Base-by-base conservation (phyloP, 1,140 invertebrate species). In the Drosophila melanica region DNA sequence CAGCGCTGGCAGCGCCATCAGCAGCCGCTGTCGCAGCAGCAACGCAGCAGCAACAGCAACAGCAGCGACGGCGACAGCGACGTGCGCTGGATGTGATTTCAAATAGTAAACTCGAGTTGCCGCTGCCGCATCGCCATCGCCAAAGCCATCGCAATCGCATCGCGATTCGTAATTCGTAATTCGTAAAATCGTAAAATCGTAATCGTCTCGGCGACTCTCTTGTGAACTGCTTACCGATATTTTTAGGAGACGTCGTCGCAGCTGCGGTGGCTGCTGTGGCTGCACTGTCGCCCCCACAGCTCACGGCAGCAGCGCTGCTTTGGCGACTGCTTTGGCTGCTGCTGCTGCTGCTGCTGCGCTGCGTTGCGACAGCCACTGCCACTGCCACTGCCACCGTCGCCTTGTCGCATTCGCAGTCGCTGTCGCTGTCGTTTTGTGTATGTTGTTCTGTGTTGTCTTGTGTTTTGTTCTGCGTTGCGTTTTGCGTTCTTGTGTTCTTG, bases 121-220 rank as follows among this genome's bases (percentile, higher is more conserved):
- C 82, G 82, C 82, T 72, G 79, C 82, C 81, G 82, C 82, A 86
- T 81, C 81, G 81, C 75, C 59, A 77, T 66, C 76, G 62, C 67
- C 58, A 80, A 57, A 75, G 77, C 57, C 70, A 70, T 75, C 72
- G 60, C 55, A 54, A 64, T 57, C 76, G 69, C 48, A 47, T 59
- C 75, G 75, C 41, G 10, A 35, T 10, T 35, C 33, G 33, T 35
- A 35, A 9, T 33, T 33, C 30, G 30, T 33, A 33, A 35, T 35
- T 35, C 33, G 33, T 33, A 23, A 33, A 33, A 8, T 33, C 30
- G 30, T 33, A 33, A 33, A 33, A 8, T 33, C 57, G 50, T 59
- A n/a, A 47, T 16, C 37, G 51, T 50, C 55, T 35, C 27, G 20
- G 55, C 45, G 51, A 50, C n/a, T 23, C 47, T 54, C 39, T 58